Evolutionary conservation across 2,888 invertebrate genomes (phyloP), one percentile per base, ranked within the genome.

Genomic region (Drosophila borborema): DNA sequence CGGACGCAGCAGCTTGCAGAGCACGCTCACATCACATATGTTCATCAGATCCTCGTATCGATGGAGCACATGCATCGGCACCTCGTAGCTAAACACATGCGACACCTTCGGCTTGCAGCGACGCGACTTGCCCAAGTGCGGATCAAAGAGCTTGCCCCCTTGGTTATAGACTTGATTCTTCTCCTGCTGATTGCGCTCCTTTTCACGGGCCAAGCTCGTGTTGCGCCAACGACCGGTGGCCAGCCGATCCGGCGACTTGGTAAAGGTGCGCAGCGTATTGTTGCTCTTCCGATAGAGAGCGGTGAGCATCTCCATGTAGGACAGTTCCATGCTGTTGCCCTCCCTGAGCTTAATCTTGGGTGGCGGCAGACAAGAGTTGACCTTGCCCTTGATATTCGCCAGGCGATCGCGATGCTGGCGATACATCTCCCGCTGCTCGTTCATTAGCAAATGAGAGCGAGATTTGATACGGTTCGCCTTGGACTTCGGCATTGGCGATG

Each of bases 1-100:
- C 0, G 92, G 93, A 7, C 92, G 90, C 54, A 92, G 46, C 8
- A 92, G 71, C 56, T 82, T 85, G 51, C 90, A 85, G 12, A 91
- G 64, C 38, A 86, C 59, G 5, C 64, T 40, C n/a, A 80, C 80
- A 64, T 89, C 84, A 20, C 80, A 78, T 0, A 80, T 65, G 18
- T 78, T 74, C 65, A 87, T 78, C 14, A 91, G 63, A 0, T 74
- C 70, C 60, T 91, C 83, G 63, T 91, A 91, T 16, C 91, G 91
- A 54, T 90, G 87, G 14, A 91, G 74, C 6, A 91, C 83, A 58
- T 90, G 87, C 62, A 77, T 8, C 2, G 91, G 92, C 45, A 91
- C 81, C 58, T 81, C 76, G 20, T 74, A 86, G 72, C 75, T 89
- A 12, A 89, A 81, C 4, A 36, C 10, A 10, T 67, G 72, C 3